Evolutionary conservation across 2,113 vertebrate species (phyloP).

Genomic region (Stomatorhinus ivindoensis): DNA sequence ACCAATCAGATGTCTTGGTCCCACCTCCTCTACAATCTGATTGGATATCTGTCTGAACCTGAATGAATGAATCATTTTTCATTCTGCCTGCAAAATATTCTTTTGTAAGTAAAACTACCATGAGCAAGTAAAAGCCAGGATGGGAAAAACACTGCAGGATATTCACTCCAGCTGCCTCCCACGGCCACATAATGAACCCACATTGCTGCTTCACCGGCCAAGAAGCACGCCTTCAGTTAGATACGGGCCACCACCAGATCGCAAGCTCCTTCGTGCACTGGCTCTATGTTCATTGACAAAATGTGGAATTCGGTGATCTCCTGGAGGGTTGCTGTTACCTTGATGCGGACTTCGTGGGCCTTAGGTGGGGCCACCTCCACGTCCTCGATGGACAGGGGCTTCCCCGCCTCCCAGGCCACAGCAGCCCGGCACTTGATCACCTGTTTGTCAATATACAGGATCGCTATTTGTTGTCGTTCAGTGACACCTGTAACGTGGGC

Average conservation of each 20-base stretch:
- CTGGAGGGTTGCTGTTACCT: conserved; percentile 43
- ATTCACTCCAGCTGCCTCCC: not conserved
- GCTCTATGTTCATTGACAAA: not conserved
- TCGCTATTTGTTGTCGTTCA: not conserved
- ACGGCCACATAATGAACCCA: not conserved
- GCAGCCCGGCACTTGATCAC: conserved; percentile 74
- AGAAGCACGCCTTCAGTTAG: not conserved
- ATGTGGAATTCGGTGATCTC: not conserved
- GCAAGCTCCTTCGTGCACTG: not conserved
- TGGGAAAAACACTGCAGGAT: not conserved
- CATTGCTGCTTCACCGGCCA: not conserved
- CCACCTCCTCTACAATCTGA: not conserved
- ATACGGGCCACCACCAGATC: not conserved
- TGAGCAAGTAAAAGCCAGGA: not conserved
- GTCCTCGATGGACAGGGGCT: conserved; percentile 64
- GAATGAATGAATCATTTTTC: not conserved
- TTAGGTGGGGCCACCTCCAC: conserved; percentile 70
- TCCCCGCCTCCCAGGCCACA: conserved; percentile 65
- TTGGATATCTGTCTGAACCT: not conserved
- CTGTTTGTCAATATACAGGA: conserved; percentile 34
- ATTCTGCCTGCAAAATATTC: not conserved
- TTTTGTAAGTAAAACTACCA: not conserved
- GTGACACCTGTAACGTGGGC: not conserved
- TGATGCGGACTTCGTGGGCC: conserved; percentile 65
- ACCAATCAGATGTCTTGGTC: not conserved